phyloP scores from a whole-genome alignment of 1,140 invertebrate species.

The Tetramorium parvispinum region DNA sequence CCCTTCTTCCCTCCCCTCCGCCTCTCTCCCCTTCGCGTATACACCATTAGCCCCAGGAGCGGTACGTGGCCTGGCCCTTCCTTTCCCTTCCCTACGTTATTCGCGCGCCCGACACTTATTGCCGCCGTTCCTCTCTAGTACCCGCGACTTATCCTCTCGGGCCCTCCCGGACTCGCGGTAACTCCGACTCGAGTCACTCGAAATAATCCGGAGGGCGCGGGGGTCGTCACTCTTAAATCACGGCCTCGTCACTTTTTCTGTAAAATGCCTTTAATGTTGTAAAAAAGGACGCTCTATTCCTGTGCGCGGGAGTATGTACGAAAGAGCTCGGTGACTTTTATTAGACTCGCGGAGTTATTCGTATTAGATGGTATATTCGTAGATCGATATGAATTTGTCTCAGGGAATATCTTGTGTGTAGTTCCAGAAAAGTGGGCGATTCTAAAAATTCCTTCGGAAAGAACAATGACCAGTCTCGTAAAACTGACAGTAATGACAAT shows the following conservation, averaged over 20 bases:
- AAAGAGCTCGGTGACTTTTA: not conserved
- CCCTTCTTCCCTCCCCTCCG: no score
- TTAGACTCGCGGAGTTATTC: constrained; percentile 17
- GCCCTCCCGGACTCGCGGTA: not conserved
- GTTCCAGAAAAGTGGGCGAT: no score
- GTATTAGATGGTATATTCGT: not conserved
- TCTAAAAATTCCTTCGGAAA: not conserved
- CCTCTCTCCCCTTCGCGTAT: not conserved
- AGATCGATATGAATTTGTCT: not conserved
- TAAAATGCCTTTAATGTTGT: not conserved
- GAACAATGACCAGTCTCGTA: not conserved
- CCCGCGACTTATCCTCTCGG: not conserved
- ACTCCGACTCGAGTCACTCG: constrained; percentile 24
- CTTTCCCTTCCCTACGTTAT: not conserved
- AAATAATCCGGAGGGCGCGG: not conserved
- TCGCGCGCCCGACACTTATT: constrained; percentile 47
- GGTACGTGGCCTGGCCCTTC: not conserved
- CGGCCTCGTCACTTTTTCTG: constrained; percentile 6
- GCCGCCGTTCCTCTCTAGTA: not conserved
- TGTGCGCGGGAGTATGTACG: not conserved
- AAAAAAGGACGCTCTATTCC: not conserved
- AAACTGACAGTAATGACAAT: not conserved
- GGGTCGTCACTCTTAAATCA: constrained; percentile 33
- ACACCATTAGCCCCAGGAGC: constrained; percentile 45
- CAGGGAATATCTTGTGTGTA: not conserved